phyloP scores from a whole-genome alignment of 2,888 invertebrate genomes.

The Pachliopta kotzebuea region DNA sequence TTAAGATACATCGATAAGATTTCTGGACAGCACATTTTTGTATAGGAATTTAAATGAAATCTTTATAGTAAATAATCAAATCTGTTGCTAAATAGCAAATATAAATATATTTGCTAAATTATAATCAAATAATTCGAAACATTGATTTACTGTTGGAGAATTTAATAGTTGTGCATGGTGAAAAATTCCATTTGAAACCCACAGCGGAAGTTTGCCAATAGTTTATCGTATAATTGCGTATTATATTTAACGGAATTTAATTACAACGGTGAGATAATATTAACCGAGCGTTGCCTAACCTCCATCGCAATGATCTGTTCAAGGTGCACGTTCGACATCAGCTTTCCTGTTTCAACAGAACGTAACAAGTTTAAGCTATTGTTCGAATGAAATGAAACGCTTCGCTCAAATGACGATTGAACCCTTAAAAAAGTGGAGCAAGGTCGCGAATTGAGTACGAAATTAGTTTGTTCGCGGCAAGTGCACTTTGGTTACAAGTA shows the following conservation, averaged over 20 bases:
- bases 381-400: neutral
- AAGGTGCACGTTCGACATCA: conserved; percentile 18
- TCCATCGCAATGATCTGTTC: conserved; percentile 6
- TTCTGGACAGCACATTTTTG: too few species aligned
- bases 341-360: conserved; percentile 22
- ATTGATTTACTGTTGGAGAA: neutral
- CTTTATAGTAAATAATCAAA: too few species aligned
- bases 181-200: neutral
- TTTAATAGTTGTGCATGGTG: too few species aligned
- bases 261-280: conserved; percentile 6
- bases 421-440: conserved; percentile 17
- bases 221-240: neutral
- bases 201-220: neutral
- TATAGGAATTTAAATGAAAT: too few species aligned
- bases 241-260: conserved; percentile 3
- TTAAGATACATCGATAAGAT: too few species aligned
- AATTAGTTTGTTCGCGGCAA: conserved; percentile 29
- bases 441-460: conserved; percentile 22
- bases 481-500: conserved; percentile 42
- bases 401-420: conserved; percentile 1
- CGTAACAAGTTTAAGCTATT: conserved; percentile 14
- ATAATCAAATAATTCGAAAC: too few species aligned
- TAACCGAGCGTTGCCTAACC: neutral
- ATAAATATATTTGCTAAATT: too few species aligned
- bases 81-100: too few species aligned